Evolutionary conservation across 2,113 vertebrate species (phyloP), one percentile per base, ranked within the genome.

Genomic region (Thymallus thymallus): DNA sequence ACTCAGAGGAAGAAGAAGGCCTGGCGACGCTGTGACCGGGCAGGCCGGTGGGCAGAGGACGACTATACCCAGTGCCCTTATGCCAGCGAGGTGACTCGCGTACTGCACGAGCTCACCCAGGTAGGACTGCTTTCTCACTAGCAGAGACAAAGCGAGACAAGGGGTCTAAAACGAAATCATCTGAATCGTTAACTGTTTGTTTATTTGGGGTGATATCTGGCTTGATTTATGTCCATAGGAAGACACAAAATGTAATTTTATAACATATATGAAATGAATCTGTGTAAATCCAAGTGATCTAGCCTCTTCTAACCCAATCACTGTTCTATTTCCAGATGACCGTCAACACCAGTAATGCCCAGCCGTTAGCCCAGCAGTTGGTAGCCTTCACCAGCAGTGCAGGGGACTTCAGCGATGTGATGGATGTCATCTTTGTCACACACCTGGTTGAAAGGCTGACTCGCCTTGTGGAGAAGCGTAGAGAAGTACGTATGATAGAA

Each of bases 391-490:
- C 95, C 65, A 93, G 91, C 87, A 92, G 87, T 77, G 94, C 95
- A 32, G 92, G 91, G 1, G 89, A 91, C 88, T 96, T 97, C 69
- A 90, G 86, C 0, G 95, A 96, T 56, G 95, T 95, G 91, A 95
- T 96, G 95, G 96, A 97, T 64, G 90, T 97, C 35, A 93, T 96
- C 86, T 96, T 95, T 72, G 94, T 96, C 85, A 95, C 95, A 9
- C 93, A 95, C 69, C 94, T 96, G 80, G 90, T 97, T 84, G 95
- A 97, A 85, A 94, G 94, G 79, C 88, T 97, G 84, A 94, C 94
- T 14, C 84, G 92, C 82, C 93, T 95, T 68, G 87, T 94, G 90
- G 93, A 93, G 81, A 92, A 91, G 72, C 85, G 89, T 76, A 89
- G 82, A 90, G 91, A 97, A 75, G 96, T 97, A 97, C 73, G 96